phyloP scores from a whole-genome alignment of 2,113 vertebrate species.

The Tretioscincus oriximinensis region DNA sequence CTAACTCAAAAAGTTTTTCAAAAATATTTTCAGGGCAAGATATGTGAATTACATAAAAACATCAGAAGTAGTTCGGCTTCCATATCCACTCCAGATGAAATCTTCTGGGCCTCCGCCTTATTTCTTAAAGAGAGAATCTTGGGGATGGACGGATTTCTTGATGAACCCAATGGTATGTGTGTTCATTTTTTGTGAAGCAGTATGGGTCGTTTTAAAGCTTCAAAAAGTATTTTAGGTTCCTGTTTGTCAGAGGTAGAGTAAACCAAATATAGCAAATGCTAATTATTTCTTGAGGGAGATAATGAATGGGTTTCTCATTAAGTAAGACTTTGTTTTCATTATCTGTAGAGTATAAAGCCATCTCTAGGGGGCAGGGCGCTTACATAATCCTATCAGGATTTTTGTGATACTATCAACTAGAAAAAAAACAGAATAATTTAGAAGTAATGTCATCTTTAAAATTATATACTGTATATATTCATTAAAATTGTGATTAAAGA shows the following conservation, averaged over 20 bases:
- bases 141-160: slow-evolving; percentile 99
- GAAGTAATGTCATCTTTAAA: background rate
- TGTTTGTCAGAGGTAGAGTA: background rate
- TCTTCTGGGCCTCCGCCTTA: slow-evolving; percentile 88
- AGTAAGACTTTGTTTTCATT: slow-evolving; percentile 3
- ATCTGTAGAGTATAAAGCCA: background rate
- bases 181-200: background rate
- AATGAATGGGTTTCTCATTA: background rate
- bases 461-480: background rate
- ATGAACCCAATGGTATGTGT: slow-evolving; percentile 97
- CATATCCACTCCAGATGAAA: slow-evolving; percentile 93
- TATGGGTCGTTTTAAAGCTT: background rate
- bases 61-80: slow-evolving; percentile 91
- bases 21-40: slow-evolving; percentile 81
- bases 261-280: background rate
- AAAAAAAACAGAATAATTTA: background rate
- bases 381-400: slow-evolving; percentile 5
- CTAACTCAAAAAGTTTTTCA: background rate
- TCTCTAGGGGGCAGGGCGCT: background rate
- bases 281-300: background rate
- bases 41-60: slow-evolving; percentile 97
- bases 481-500: background rate
- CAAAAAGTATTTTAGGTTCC: background rate
- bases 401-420: background rate
- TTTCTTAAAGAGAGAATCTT: slow-evolving; percentile 97